These are phyloP conservation scores for Tethya wilhelma DNA, from an alignment of 37 sponge, comb jelly and placozoan genomes.

Conservation along the genomic window DNA sequence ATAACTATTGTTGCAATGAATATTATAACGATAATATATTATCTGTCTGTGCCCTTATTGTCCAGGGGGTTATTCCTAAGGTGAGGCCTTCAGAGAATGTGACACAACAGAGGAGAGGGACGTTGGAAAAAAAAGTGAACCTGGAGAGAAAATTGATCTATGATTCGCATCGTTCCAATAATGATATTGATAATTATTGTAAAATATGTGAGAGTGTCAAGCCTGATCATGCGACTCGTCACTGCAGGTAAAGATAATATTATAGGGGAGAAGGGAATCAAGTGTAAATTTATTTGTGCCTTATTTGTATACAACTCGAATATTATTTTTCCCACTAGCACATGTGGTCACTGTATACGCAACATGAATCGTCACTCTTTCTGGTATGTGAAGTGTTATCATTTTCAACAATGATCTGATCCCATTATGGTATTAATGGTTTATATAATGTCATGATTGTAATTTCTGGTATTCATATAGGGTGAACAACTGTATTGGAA, in stretches of 20 bases:
- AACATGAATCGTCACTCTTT: constrained; percentile 99
- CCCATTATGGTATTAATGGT: too few species aligned
- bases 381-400: constrained; percentile 84
- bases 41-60: too few species aligned
- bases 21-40: too few species aligned
- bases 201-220: constrained; percentile 96
- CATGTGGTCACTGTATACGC: constrained; percentile 86
- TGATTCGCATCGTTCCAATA: too few species aligned
- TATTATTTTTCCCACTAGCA: constrained; percentile 23
- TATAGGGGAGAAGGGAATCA: background rate
- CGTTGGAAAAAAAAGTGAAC: constrained; percentile 84
- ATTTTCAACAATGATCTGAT: background rate
- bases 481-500: constrained; percentile 99
- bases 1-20: too few species aligned
- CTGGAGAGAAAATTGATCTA: too few species aligned
- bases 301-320: background rate
- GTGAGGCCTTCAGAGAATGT: constrained; percentile 86
- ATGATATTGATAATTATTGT: constrained; percentile 89
- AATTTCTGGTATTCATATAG: constrained; percentile 39
- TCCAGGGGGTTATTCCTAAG: constrained; percentile 76
- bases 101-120: constrained; percentile 67
- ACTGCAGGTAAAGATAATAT: constrained; percentile 85
- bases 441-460: too few species aligned
- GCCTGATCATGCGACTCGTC: constrained; percentile 96
- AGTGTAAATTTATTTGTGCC: background rate